Conservation (phyloP, 2,797 vertebrate genomes). For the Prionace glauca region DNA sequence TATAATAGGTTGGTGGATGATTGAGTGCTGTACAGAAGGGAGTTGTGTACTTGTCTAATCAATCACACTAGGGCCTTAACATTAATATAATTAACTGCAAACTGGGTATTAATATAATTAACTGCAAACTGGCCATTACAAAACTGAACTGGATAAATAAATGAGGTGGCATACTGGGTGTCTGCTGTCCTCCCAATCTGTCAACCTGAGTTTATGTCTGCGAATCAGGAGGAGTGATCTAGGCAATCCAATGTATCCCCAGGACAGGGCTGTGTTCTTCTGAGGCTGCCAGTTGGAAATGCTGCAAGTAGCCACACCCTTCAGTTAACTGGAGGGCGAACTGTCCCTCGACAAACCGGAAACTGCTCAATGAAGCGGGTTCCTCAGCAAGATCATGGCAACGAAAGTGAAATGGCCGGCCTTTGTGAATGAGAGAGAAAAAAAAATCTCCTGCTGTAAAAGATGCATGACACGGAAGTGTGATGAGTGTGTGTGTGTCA, state of each 20-base stretch:
- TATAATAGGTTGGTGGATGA: neutral
- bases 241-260: neutral
- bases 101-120: neutral
- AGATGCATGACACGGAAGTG: neutral
- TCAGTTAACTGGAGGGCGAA: neutral
- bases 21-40: neutral
- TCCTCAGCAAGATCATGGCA: neutral
- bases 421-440: neutral
- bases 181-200: neutral
- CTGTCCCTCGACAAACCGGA: neutral
- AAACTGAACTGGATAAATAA: neutral
- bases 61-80: neutral
- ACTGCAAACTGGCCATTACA: neutral
- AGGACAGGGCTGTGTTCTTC: neutral
- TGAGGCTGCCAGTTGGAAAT: neutral
- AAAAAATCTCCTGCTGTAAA: neutral
- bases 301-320: neutral
- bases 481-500: neutral
- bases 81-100: neutral
- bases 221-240: neutral
- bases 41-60: neutral
- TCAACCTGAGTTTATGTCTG: neutral
- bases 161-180: neutral
- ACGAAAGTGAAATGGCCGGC: neutral
- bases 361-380: neutral